phyloP scores from a whole-genome alignment of 1,140 invertebrate species.

The Aphelenchoides fujianensis region DNA sequence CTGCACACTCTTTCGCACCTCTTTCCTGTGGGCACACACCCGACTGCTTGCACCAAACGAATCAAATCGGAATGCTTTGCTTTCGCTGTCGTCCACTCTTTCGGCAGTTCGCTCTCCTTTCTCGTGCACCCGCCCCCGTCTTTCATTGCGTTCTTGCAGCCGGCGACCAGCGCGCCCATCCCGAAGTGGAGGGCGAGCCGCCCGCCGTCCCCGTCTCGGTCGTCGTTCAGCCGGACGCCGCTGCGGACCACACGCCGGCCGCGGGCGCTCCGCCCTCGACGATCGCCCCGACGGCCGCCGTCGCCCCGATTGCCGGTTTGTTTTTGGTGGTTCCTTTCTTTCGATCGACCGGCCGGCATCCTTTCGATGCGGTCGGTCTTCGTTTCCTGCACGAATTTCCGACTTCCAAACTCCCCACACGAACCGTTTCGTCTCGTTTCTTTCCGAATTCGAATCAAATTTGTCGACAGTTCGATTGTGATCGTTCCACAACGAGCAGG shows the following conservation, averaged over 20 bases:
- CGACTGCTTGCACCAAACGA: no score
- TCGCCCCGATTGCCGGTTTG: neutral
- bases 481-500: neutral
- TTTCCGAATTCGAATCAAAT: neutral
- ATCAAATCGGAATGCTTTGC: no score
- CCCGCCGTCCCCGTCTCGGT: neutral
- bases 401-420: neutral
- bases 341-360: neutral
- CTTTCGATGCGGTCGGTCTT: neutral
- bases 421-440: neutral
- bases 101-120: no score
- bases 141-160: conserved; percentile 38
- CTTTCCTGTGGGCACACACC: no score
- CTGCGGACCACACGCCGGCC: neutral
- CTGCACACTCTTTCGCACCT: neutral
- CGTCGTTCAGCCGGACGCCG: neutral
- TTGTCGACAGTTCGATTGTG: neutral
- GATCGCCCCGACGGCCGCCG: neutral
- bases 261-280: neutral
- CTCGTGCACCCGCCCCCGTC: neutral
- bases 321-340: conserved; percentile 12
- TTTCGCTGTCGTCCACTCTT: neutral
- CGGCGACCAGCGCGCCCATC: conserved; percentile 59
- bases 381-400: neutral
- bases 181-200: conserved; percentile 41